A percentile compares a stretch with the other conserved stretches of the same genome.
phyloP scores from a whole-genome alignment of 2,113 vertebrate species.

The Myrmecobius fasciatus region DNA sequence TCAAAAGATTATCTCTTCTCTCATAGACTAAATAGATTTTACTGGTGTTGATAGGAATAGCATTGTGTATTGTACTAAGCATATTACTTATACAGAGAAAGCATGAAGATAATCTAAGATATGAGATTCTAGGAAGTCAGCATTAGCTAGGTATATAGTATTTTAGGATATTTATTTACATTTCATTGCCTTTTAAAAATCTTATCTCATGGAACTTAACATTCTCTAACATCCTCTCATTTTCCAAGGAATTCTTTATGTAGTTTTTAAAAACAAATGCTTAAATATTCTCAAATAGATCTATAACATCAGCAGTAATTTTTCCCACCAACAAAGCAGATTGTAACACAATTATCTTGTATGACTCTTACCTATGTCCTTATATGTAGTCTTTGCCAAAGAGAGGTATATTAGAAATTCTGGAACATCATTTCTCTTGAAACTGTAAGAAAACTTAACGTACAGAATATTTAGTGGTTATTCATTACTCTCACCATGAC shows the following conservation, averaged over 20 bases:
- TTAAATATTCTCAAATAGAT: background rate
- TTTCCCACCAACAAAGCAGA: background rate
- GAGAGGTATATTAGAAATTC: background rate
- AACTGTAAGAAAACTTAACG: background rate
- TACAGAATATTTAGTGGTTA: background rate
- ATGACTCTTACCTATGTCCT: background rate
- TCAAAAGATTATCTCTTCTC: background rate
- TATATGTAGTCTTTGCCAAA: background rate
- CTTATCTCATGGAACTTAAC: background rate
- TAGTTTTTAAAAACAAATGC: too few relatives aligned
- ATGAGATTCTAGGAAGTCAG: background rate
- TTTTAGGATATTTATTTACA: background rate
- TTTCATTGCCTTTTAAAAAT: conserved; percentile 8
- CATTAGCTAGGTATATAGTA: background rate
- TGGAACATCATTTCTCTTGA: background rate
- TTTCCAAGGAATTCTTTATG: background rate
- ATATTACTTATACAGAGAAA: background rate
- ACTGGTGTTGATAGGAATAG: background rate
- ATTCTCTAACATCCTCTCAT: background rate
- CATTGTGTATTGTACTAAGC: background rate
- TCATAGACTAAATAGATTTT: conserved; percentile 1
- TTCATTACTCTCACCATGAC: background rate
- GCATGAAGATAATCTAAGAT: background rate
- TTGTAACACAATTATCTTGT: background rate
- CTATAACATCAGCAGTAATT: background rate